Base-by-base conservation (phyloP, 2,797 vertebrate genomes). In the Sebastes melanostomus region DNA sequence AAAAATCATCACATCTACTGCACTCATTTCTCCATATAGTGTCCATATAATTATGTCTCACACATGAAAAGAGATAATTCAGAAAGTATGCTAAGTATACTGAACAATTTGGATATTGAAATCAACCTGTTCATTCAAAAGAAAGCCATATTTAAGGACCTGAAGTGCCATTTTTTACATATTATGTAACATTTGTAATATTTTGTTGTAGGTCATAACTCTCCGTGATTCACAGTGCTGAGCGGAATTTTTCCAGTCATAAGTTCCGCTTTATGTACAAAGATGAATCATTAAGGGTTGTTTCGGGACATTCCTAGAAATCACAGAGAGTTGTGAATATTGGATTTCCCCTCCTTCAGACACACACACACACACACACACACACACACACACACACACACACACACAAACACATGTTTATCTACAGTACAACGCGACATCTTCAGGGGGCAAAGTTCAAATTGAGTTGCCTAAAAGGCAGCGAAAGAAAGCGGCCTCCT, bases 361-460 rank as follows among this genome's bases (percentile, higher is more conserved):
- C 50, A 34, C 58, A 68, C 67, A 62, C 66, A 62, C 66, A 50
- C 66, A 29, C 5, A 52, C 32, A 50, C 30, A 34, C 22, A 70
- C 5, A 52, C 32, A 65, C 29, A 50, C 66, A 70, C 5, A 65
- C 42, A 79, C 76, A 86, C 42, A 70, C 5, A 52, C 32, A 50
- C 38, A 55, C 61, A 18, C 30, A 36, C 24, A 70, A 22, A 75
- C 60, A 86, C 62, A 58, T 69, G 42, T 59, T 85, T 84, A 82
- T 84, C 75, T 85, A 13, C 22, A 71, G n/a, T 8, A 81, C 24
- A 75, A 27, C 32, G 20, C 67, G 66, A 71, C 78, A 78, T 84
- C 75, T 61, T 77, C n/a, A 58, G 61, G 58, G 78, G 80, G 61
- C 90, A 93, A 93, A 91, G 93, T 89, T 90, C 90, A 91, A 32